phyloP scores from a whole-genome alignment of 2,797 vertebrate genomes.

The Clarias platycephalus region DNA sequence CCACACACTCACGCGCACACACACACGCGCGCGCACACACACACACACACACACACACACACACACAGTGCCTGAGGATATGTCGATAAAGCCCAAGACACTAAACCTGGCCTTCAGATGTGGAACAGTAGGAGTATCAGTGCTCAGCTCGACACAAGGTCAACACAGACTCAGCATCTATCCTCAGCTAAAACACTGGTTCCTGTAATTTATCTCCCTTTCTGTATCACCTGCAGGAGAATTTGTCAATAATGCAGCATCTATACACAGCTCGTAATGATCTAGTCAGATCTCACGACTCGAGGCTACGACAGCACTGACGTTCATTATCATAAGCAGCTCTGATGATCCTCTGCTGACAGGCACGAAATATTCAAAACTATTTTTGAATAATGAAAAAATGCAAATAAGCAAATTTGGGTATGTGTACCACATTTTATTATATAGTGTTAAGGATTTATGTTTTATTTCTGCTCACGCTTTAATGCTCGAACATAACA shows the following conservation, averaged over 20 bases:
- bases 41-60: slow-evolving; percentile 36
- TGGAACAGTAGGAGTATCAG: slow-evolving; percentile 24
- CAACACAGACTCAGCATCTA: slow-evolving; percentile 45
- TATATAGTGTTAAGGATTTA: neutral
- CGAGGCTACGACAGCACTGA: neutral
- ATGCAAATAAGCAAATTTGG: slow-evolving; percentile 51
- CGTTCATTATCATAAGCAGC: neutral
- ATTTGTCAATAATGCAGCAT: slow-evolving; percentile 10
- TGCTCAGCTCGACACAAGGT: slow-evolving; percentile 46
- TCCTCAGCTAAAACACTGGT: slow-evolving; percentile 36
- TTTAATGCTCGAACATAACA: slow-evolving; percentile 6
- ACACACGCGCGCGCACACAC: slow-evolving; percentile 36
- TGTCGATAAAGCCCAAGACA: slow-evolving; percentile 49
- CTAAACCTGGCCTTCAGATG: slow-evolving; percentile 39
- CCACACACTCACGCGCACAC: slow-evolving; percentile 40
- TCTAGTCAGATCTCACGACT: neutral
- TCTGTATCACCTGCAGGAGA: slow-evolving; percentile 22
- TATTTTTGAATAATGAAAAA: slow-evolving; percentile 13
- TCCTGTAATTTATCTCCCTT: slow-evolving; percentile 49
- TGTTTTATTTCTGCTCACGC: no score
- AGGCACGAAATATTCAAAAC: neutral
- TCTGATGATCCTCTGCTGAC: slow-evolving; percentile 16
- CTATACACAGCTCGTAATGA: neutral
- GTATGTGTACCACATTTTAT: slow-evolving; percentile 54
- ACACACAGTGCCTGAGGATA: slow-evolving; percentile 18